Evolutionary conservation across 2,888 invertebrate genomes (phyloP), one percentile per base, ranked within the genome.

Genomic region (Sthenelais limicola): DNA sequence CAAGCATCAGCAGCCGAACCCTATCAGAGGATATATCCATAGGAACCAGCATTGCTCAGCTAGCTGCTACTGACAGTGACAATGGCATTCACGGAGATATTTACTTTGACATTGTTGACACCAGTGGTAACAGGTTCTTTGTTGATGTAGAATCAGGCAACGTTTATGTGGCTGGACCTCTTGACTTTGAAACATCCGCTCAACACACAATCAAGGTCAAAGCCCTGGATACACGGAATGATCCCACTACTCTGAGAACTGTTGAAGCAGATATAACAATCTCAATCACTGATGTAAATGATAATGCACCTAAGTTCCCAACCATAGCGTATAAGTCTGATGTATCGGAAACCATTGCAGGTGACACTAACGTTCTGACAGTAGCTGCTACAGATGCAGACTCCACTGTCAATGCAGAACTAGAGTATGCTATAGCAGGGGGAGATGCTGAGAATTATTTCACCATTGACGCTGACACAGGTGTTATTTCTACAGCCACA

Each of bases 41-140:
- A 5, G 78, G 79, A 21, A 79, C 79, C 12, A 35, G 71, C 0
- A 68, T 83, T 67, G 79, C 80, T 1, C 38, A 66, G 3, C 73
- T 75, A 1, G 80, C 78, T 62, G 82, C 79, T 1, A 78, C 80
- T 15, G 84, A 85, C 69, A 12, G 30, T 4, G 68, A 68, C 30
- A 49, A 68, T 12, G 68, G 68, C 18, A 33, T 18, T 21, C 32
- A 47, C 9, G 68, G 68, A 18, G 69, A 73, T 24, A 15, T 32
- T 21, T 28, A 47, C 9, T 30, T n/a, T 24, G 69, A 18, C 38
- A 56, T 54, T 51, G 54, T 2, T 24, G 12, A 24, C 30, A 56
- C 7, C 24, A 21, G 32, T 21, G 21, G 5, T 21, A 30, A n/a
- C 3, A 49, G 32, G 18, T 74, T 74, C 35, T 12, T 30, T 12